Evolutionary conservation across 2,113 vertebrate species (phyloP).

Genomic region (Labrus mixtus): DNA sequence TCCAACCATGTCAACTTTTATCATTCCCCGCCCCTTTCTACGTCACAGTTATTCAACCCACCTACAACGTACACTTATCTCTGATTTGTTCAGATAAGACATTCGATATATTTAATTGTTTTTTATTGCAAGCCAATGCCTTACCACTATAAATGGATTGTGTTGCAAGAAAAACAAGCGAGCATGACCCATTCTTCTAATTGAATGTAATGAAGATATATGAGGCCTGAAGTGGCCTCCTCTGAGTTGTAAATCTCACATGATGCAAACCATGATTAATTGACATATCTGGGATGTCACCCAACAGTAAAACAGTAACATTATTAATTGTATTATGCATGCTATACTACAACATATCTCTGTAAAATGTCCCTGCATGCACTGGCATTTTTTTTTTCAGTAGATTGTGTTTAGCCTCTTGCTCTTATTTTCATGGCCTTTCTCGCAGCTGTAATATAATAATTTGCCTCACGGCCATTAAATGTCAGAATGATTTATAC

Average conservation of each 20-base stretch:
- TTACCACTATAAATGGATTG: not conserved
- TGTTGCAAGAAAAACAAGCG: not conserved
- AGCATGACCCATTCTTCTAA: not conserved
- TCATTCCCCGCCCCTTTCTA: too few relatives aligned
- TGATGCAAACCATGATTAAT: conserved; percentile 6
- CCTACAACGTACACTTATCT: too few relatives aligned
- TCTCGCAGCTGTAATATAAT: conserved; percentile 2
- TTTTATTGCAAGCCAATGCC: not conserved
- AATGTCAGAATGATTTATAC: conserved; percentile 56
- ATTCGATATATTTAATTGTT: not conserved
- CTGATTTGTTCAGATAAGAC: not conserved
- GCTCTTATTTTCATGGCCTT: conserved; percentile 6
- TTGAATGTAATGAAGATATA: conserved; percentile 5
- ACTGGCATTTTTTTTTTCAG: not conserved
- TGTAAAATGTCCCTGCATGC: not conserved
- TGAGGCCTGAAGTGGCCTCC: not conserved
- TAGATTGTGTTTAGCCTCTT: too few relatives aligned
- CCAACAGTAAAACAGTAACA: not conserved
- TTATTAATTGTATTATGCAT: not conserved
- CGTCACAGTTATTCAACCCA: too few relatives aligned
- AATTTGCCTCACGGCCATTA: conserved; percentile 19
- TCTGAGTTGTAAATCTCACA: conserved; percentile 11
- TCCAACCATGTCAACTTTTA: too few relatives aligned
- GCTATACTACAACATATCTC: not conserved
- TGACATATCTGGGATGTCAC: not conserved